Percentiles rank a stretch among this genome's conserved stretches.
These are phyloP conservation scores for Excalfactoria chinensis DNA, from an alignment of 2,113 vertebrate species.

Conservation along the genomic window DNA sequence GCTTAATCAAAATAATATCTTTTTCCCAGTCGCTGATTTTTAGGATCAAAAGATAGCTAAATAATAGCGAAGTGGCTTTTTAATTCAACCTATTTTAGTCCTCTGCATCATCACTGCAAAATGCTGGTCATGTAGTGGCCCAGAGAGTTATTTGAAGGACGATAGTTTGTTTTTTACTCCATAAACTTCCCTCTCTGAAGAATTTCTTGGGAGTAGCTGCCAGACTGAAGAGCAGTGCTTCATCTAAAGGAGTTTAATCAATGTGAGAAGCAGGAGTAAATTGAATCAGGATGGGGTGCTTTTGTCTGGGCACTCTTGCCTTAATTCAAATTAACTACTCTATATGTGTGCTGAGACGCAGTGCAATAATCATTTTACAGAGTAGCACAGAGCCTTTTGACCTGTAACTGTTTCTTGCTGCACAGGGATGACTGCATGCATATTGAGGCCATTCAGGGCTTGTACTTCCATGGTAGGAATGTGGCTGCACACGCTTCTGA, in stretches of 20 bases:
- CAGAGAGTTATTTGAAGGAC: not conserved
- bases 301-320: not conserved
- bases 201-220: not conserved
- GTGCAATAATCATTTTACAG: not conserved
- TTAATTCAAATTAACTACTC: not conserved
- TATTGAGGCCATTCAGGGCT: not conserved
- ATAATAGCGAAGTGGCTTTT: not conserved
- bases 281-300: not conserved
- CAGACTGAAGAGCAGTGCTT: conserved; percentile 11
- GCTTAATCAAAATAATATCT: not conserved
- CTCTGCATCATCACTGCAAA: not conserved
- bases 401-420: not conserved
- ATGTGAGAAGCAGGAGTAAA: not conserved
- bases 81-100: not conserved
- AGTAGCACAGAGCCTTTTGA: not conserved
- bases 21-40: not conserved
- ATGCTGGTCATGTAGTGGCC: not conserved
- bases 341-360: rapidly evolving
- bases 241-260: not conserved
- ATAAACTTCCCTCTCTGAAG: not conserved
- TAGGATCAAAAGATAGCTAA: not conserved
- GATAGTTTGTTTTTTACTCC: not conserved
- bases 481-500: not conserved
- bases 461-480: conserved; percentile 6
- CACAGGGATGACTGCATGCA: not conserved